Base-by-base conservation (phyloP, 2,888 invertebrate genomes). In the Tetropium fuscum region DNA sequence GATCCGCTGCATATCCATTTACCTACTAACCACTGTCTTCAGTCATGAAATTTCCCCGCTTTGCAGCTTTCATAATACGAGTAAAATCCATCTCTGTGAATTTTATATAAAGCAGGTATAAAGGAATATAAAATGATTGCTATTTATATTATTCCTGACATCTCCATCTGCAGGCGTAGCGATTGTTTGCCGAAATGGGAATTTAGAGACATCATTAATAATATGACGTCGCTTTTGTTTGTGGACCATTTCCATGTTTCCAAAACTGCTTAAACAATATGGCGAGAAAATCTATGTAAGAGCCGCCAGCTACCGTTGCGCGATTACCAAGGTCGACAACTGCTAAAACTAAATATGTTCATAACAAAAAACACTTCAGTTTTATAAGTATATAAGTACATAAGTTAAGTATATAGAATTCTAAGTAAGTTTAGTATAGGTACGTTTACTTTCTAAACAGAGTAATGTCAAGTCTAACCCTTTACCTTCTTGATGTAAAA, bases 201-300 rank as follows among this genome's bases (percentile, higher is more conserved):
- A 30, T 44, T 44, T 44, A 44, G 44, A 44, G 44, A 44, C 44
- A 15, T 10, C 44, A 44, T 44, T 44, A 44, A 44, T 44, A 16
- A 36, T 44, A 30, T 13, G 27, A 27, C 44, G 18, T 27, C 16
- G 25, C 30, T 18, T 44, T 44, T 44, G 44, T 44, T 27, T 25
- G 44, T n/a, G 25, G 44, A 16, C 13, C 27, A 25, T 7, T 11
- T 10, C 43, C 13, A 43, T 25, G 25, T 22, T 27, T 27, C 44
- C 20, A 16, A 44, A 44, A 27, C 44, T 27, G 25, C n/a, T 27
- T 44, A 44, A 44, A 27, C 25, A 44, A 44, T 27, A 44, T 27
- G 16, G 44, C 44, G 27, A 44, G 25, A 44, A 44, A 44, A 15
- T 44, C 44, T 27, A 16, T 16, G 25, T n/a, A 16, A 16, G 10